Evolutionary conservation across 2,888 invertebrate species (phyloP).

Genomic region (Pseudococcus jackbeardsleyi): DNA sequence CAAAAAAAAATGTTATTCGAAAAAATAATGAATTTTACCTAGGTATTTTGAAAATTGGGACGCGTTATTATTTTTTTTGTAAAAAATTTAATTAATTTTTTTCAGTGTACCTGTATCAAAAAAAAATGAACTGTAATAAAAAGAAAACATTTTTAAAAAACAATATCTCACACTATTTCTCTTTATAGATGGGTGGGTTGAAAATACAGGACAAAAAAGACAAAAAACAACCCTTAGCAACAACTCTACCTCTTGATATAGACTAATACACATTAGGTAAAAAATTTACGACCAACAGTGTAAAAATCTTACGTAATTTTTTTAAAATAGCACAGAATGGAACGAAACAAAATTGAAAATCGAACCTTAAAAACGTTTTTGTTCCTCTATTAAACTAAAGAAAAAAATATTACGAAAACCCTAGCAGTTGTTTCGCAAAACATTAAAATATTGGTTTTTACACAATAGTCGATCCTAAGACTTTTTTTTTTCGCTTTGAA

Average conservation of each 20-base stretch:
- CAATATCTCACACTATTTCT: too few relatives aligned
- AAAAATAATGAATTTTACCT: too few relatives aligned
- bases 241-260: neutral
- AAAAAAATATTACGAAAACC: conserved; percentile 38
- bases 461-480: neutral
- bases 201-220: too few relatives aligned
- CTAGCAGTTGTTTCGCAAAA: conserved; percentile 31
- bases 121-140: too few relatives aligned
- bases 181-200: too few relatives aligned
- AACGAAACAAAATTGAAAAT: neutral
- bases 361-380: neutral
- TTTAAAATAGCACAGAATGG: neutral
- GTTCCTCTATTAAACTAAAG: neutral
- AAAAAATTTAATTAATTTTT: too few relatives aligned
- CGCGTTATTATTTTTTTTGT: too few relatives aligned
- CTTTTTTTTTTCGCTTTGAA: conserved; percentile 29
- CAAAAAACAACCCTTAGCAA: neutral
- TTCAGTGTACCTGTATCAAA: too few relatives aligned
- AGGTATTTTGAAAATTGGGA: too few relatives aligned
- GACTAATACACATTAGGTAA: neutral
- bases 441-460: conserved; percentile 21
- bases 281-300: neutral
- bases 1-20: too few relatives aligned
- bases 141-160: too few relatives aligned
- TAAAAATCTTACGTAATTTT: neutral